These are phyloP conservation scores for Gymnorhina tibicen DNA, from an alignment of 2,113 vertebrate species.

Conservation along the genomic window DNA sequence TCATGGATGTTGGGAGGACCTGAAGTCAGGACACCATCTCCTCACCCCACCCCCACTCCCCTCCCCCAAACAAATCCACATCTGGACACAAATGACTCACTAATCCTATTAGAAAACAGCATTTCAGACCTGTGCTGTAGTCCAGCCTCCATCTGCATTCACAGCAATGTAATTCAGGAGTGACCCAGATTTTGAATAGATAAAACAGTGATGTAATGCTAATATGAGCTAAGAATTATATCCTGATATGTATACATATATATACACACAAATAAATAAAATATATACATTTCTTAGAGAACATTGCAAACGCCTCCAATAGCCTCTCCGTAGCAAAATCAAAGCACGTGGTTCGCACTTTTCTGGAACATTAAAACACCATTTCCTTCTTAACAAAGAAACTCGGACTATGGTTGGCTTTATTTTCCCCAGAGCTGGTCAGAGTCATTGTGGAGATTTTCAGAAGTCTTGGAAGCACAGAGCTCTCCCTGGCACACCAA, in stretches of 20 bases:
- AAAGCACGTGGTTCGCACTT: not conserved
- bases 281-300: not conserved
- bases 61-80: not conserved
- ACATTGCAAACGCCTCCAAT: not conserved
- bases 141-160: not conserved
- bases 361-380: not conserved
- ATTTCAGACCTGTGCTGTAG: not conserved
- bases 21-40: not conserved
- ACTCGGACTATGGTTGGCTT: not conserved
- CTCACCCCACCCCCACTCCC: not conserved
- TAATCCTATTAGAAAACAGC: not conserved
- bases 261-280: not conserved
- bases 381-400: conserved; percentile 8
- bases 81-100: conserved; percentile 12
- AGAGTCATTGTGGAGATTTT: not conserved
- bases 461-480: not conserved
- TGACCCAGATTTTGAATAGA: not conserved
- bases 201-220: not conserved
- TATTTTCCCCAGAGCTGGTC: not conserved
- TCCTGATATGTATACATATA: not conserved
- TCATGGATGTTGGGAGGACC: not conserved
- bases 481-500: not conserved
- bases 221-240: not conserved
- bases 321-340: not conserved
- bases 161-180: not conserved